Evolutionary conservation across 2,113 vertebrate species (phyloP).

Genomic region (Prionailurus viverrinus): DNA sequence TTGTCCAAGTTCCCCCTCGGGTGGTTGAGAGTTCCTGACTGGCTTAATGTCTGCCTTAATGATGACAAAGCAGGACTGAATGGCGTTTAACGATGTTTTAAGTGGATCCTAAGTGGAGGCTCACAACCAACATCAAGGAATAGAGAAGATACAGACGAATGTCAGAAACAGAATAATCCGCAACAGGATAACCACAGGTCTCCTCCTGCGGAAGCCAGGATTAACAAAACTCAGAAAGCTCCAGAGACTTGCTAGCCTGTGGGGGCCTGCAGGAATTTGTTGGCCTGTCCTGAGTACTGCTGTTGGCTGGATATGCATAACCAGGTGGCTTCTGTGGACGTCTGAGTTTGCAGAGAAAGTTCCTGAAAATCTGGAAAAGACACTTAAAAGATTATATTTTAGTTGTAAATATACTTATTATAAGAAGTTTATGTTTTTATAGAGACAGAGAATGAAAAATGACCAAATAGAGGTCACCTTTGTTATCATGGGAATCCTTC

Average conservation of each 20-base stretch:
- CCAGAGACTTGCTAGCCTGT: neutral
- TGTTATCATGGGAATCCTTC: neutral
- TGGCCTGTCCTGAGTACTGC: neutral
- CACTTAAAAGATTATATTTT: neutral
- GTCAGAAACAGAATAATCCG: neutral
- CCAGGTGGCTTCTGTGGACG: neutral
- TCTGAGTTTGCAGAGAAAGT: neutral
- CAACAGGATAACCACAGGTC: neutral
- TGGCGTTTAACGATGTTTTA: slow-evolving; percentile 72
- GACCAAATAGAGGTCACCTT: neutral
- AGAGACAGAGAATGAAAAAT: neutral
- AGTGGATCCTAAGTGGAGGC: slow-evolving; percentile 62
- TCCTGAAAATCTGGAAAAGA: neutral
- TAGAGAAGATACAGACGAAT: slow-evolving; percentile 25
- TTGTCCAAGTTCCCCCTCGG: neutral
- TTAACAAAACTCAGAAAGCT: neutral
- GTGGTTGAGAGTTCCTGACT: slow-evolving; percentile 60
- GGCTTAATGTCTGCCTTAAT: slow-evolving; percentile 69
- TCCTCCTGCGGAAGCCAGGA: neutral
- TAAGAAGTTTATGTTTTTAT: neutral
- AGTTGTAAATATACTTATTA: neutral
- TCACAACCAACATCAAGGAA: slow-evolving; percentile 19
- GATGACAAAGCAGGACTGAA: slow-evolving; percentile 69
- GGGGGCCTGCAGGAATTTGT: neutral
- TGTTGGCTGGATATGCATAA: neutral